Evolutionary conservation across 2,888 invertebrate genomes (phyloP), one percentile per base, ranked within the genome.

Genomic region (Andrena haemorrhoa): DNA sequence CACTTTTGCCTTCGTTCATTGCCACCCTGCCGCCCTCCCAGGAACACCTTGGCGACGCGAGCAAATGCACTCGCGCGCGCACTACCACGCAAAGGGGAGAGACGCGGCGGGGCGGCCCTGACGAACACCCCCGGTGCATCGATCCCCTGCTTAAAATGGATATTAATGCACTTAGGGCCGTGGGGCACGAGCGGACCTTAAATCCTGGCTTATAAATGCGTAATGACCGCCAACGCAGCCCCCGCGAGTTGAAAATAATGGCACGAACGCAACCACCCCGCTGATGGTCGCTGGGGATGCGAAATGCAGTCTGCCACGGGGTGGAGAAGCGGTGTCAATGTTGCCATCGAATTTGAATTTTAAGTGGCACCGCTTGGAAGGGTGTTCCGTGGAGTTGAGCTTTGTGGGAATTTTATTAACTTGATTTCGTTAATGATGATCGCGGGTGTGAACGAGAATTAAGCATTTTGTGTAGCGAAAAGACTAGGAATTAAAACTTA

Each of bases 161-260:
- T 91, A 91, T 91, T 91, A 91, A 92, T 91, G 88, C 88, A 86
- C 86, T 88, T 86, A 79, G 82, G 77, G 80, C 83, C 72, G 85
- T 41, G 84, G 86, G 82, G 85, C 86, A 82, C 84, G 88, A 88
- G 83, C 87, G 82, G 85, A 86, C 90, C 89, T 92, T 91, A 92
- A 91, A 92, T 91, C 89, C 89, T 84, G 88, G 88, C 90, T 92
- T 91, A 90, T 91, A 88, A 90, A 91, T 90, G 88, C 85, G 85
- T 90, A 91, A 91, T 90, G 90, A 88, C 85, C 86, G 74, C 69
- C 83, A 74, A 83, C 82, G 77, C 85, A 85, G 83, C 82, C 86
- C 86, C 82, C 75, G 75, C 78, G 68, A 66, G 58, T 29, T 53
- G 51, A 53, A 68, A 68, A 35, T 53, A 58, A 41, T 70, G 69